These are phyloP conservation scores for Heliothis peltigera DNA, from an alignment of 2,888 invertebrate species.

Conservation along the genomic window DNA sequence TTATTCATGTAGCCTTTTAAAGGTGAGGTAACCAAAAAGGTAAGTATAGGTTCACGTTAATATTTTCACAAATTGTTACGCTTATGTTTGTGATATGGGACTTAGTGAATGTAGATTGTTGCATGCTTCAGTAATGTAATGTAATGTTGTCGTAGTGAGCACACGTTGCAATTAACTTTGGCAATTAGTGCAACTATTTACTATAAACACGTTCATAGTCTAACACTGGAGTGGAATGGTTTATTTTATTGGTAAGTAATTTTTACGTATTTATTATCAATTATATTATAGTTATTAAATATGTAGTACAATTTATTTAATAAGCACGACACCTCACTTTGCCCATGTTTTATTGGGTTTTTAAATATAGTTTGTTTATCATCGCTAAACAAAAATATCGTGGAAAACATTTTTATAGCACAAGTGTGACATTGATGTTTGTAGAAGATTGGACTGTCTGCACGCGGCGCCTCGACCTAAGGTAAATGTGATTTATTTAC, in stretches of 20 bases:
- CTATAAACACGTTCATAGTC: conserved; percentile 66
- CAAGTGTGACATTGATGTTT: conserved; percentile 69
- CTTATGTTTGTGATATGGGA: conserved; percentile 83
- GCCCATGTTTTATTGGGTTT: conserved; percentile 68
- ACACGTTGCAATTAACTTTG: conserved; percentile 65
- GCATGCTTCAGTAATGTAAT: conserved; percentile 77
- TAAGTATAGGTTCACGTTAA: conserved; percentile 76
- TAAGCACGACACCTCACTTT: conserved; percentile 77
- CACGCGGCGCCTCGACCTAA: conserved; percentile 68
- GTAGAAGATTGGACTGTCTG: conserved; percentile 74
- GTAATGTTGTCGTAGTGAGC: conserved; percentile 63
- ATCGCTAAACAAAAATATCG: conserved; percentile 65
- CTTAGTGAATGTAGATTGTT: conserved; percentile 74
- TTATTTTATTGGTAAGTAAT: conserved; percentile 80
- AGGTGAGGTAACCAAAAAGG: conserved; percentile 84
- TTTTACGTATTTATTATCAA: conserved; percentile 71
- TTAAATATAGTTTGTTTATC: conserved; percentile 63
- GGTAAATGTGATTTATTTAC: conserved; percentile 81
- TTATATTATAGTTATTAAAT: conserved; percentile 65
- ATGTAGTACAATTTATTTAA: conserved; percentile 62
- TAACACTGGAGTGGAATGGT: conserved; percentile 76
- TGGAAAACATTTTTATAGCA: conserved; percentile 64
- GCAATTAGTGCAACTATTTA: conserved; percentile 73
- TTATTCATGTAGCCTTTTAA: conserved; percentile 81
- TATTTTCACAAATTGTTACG: conserved; percentile 67